Conservation (phyloP, 2,113 vertebrate species). For the Trogon surrucura region DNA sequence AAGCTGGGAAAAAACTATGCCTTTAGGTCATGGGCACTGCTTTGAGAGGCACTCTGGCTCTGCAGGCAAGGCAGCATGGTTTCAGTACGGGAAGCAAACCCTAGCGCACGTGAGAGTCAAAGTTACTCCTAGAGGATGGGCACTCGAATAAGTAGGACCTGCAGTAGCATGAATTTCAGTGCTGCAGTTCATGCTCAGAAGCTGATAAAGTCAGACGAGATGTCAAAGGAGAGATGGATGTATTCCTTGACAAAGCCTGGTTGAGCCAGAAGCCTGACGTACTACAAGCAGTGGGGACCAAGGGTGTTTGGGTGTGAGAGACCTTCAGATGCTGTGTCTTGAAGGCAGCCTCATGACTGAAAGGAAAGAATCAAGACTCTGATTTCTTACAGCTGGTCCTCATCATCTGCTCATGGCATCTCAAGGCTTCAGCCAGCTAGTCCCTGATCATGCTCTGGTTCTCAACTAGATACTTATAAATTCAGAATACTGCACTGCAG, state of each 20-base stretch:
- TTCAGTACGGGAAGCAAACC: not conserved
- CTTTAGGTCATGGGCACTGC: not conserved
- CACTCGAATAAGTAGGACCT: not conserved
- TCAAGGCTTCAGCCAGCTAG: conserved; percentile 1
- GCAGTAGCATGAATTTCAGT: not conserved
- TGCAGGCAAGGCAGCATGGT: not conserved
- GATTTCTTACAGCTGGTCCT: not conserved
- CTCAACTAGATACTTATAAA: conserved; percentile 46
- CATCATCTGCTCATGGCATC: not conserved
- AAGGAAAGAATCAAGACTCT: not conserved
- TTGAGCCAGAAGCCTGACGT: not conserved
- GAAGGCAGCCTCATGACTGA: not conserved
- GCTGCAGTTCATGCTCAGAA: not conserved
- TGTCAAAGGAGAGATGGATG: not conserved
- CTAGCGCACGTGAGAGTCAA: not conserved
- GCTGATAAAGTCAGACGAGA: not conserved
- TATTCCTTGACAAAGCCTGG: not conserved
- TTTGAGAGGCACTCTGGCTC: not conserved
- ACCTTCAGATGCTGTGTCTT: not conserved
- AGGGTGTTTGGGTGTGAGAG: not conserved
- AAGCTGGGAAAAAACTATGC: not conserved
- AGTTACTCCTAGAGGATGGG: not conserved
- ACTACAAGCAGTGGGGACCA: not conserved
- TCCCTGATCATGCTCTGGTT: conserved; percentile 31
- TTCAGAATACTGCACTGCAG: conserved; percentile 48